Percentiles rank a stretch among this genome's conserved stretches.
These are phyloP conservation scores for Julus scandinavius DNA, from an alignment of 2,888 invertebrate genomes.

Conservation along the genomic window DNA sequence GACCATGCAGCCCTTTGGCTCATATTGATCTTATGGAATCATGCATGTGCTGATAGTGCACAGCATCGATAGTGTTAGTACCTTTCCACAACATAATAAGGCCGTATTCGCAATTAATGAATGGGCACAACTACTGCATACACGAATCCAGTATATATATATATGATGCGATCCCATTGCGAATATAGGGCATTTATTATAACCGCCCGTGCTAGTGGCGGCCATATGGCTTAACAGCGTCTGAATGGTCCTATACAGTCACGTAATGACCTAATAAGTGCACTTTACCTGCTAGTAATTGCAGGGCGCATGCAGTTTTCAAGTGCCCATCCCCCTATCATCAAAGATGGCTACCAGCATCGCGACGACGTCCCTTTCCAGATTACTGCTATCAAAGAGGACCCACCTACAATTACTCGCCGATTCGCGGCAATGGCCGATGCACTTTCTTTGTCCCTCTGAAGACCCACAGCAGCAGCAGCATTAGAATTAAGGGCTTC, in stretches of 20 bases:
- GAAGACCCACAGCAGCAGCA: conserved; percentile 11
- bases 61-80: not conserved
- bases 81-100: not conserved
- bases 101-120: not conserved
- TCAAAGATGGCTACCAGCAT: conserved; percentile 39
- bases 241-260: conserved; percentile 25
- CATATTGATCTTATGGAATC: not conserved
- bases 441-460: not conserved
- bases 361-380: conserved; percentile 29
- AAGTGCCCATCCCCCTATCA: conserved; percentile 38
- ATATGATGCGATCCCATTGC: not conserved
- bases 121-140: not conserved
- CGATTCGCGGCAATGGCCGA: conserved; percentile 12
- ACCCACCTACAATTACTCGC: conserved; percentile 22
- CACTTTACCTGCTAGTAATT: conserved; percentile 35
- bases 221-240: conserved; percentile 29
- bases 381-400: conserved; percentile 38
- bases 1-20: too few relatives aligned
- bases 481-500: conserved; percentile 38
- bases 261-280: conserved; percentile 35
- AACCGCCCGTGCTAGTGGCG: not conserved
- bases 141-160: not conserved
- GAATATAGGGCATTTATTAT: not conserved
- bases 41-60: not conserved
- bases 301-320: conserved; percentile 13